Percentiles rank a stretch among this genome's conserved stretches.
These are phyloP conservation scores for Lochmaea crataegi DNA, from an alignment of 2,888 invertebrate species.

Conservation along the genomic window DNA sequence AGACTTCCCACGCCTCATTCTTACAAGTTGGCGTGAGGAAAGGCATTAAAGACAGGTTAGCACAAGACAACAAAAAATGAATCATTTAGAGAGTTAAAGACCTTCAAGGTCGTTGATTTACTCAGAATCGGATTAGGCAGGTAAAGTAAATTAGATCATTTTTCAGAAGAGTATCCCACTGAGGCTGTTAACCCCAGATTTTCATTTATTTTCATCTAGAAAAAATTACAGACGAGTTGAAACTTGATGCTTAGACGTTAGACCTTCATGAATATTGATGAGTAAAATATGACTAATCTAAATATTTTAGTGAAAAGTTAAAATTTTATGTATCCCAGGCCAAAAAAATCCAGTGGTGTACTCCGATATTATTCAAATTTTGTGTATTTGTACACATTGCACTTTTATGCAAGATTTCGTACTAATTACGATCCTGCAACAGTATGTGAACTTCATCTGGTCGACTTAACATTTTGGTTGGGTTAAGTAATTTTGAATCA, in stretches of 20 bases:
- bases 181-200: not conserved
- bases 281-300: too few relatives aligned
- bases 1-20: slow-evolving; percentile 41
- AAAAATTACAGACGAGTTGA: too few relatives aligned
- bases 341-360: too few relatives aligned
- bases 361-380: too few relatives aligned
- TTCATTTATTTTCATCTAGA: not conserved
- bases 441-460: slow-evolving; percentile 22
- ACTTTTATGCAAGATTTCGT: not conserved
- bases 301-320: too few relatives aligned
- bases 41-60: slow-evolving; percentile 43
- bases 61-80: slow-evolving; percentile 42
- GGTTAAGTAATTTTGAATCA: slow-evolving; percentile 35
- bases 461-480: slow-evolving; percentile 24
- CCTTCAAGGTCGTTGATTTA: slow-evolving; percentile 40
- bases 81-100: slow-evolving; percentile 39
- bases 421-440: not conserved
- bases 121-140: slow-evolving; percentile 19
- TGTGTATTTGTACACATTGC: not conserved
- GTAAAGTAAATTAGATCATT: not conserved
- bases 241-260: too few relatives aligned
- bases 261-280: too few relatives aligned
- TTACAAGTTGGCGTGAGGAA: slow-evolving; percentile 42
- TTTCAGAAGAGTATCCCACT: slow-evolving; percentile 2
- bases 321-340: too few relatives aligned